These are phyloP conservation scores for Thelohanellus kitauei DNA, from an alignment of 30 jellyfish, hydroid and myxozoan species.

Conservation along the genomic window DNA sequence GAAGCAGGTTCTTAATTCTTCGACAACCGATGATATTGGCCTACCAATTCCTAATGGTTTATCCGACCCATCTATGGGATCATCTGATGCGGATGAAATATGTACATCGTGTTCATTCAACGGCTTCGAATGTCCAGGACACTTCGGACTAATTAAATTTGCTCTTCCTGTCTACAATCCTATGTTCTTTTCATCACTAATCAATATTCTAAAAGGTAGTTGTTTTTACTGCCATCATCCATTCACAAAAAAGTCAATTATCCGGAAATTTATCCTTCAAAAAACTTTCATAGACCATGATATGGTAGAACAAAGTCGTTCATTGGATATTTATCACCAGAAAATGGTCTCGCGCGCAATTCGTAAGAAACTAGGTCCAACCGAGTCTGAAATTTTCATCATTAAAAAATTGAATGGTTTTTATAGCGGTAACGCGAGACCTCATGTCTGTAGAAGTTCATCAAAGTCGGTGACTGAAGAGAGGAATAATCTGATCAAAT, in stretches of 20 bases:
- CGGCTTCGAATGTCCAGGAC: constrained; percentile 55
- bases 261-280: constrained; percentile 16
- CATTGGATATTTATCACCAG: not conserved
- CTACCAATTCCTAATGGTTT: constrained; percentile 54
- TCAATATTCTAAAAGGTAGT: constrained; percentile 23
- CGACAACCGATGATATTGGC: constrained; percentile 25
- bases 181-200: constrained; percentile 19
- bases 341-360: not conserved
- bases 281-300: not conserved
- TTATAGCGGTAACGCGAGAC: too few relatives aligned
- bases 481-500: too few relatives aligned
- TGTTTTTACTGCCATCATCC: constrained; percentile 48
- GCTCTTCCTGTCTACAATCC: constrained; percentile 90
- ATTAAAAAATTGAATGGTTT: too few relatives aligned
- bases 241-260: constrained; percentile 12
- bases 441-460: too few relatives aligned
- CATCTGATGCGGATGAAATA: constrained; percentile 31
- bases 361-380: not conserved
- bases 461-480: too few relatives aligned
- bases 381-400: not conserved
- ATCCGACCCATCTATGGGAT: constrained; percentile 45
- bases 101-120: constrained; percentile 58
- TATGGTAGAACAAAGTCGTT: too few relatives aligned
- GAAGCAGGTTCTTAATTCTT: constrained; percentile 26
- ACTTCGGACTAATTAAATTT: constrained; percentile 44